Percentiles rank a stretch among this genome's conserved stretches.
These are phyloP conservation scores for Stenodera caucasica DNA, from an alignment of 2,888 invertebrate species.

Conservation along the genomic window DNA sequence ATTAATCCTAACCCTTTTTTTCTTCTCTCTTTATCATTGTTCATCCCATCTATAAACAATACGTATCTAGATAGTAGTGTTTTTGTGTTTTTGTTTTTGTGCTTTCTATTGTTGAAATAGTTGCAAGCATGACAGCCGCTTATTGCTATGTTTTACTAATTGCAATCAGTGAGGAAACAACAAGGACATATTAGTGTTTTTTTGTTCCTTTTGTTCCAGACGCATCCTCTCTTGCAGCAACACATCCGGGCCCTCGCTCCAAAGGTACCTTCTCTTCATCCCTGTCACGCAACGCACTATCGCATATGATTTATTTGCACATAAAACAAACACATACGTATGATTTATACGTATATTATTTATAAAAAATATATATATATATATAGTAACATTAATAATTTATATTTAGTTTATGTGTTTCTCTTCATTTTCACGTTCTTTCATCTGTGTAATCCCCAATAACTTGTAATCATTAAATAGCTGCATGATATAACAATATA, in stretches of 20 bases:
- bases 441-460: conserved; percentile 10
- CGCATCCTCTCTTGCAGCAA: conserved; percentile 54
- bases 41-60: not conserved
- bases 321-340: conserved; percentile 7
- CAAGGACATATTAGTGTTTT: conserved; percentile 51
- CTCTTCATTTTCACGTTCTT: conserved; percentile 10
- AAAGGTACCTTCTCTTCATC: conserved; percentile 50
- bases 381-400: conserved; percentile 18
- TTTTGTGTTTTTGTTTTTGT: not conserved
- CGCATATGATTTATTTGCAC: conserved; percentile 38
- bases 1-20: not conserved
- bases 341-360: conserved; percentile 2
- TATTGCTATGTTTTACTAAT: conserved; percentile 33
- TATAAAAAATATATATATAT: not conserved
- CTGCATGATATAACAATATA: conserved; percentile 28
- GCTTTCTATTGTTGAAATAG: conserved; percentile 24
- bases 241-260: conserved; percentile 52
- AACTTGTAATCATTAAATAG: conserved; percentile 15
- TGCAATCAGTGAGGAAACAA: conserved; percentile 44
- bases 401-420: conserved; percentile 28
- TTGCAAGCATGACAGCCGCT: conserved; percentile 38
- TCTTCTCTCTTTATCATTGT: not conserved
- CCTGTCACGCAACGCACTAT: conserved; percentile 39
- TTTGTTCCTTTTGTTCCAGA: conserved; percentile 55
- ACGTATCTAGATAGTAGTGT: not conserved